Conservation (phyloP, 2,797 vertebrate species). For the Lemur catta region DNA sequence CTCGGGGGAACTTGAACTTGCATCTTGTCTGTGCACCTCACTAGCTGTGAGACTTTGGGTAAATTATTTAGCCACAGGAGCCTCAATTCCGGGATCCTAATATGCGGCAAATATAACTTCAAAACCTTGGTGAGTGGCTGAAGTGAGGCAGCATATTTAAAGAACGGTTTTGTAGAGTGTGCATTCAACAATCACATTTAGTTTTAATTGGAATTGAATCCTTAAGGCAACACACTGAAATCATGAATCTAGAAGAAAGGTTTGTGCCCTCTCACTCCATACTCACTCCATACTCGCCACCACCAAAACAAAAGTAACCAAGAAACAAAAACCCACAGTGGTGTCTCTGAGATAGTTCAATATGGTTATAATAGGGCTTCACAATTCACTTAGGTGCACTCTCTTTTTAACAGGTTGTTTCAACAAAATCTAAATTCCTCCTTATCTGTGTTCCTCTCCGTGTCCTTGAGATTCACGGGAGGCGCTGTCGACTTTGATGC, state of each 20-base stretch:
- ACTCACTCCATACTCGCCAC: neutral
- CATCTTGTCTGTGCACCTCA: neutral
- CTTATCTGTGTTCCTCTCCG: neutral
- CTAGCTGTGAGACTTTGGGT: neutral
- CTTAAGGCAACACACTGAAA: neutral
- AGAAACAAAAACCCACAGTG: neutral
- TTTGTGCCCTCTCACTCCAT: neutral
- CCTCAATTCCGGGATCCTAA: neutral
- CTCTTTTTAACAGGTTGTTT: neutral
- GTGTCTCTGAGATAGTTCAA: neutral
- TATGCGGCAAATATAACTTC: neutral
- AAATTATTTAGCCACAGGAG: neutral
- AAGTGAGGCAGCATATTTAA: neutral
- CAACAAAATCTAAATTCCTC: neutral
- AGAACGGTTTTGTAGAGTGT: neutral
- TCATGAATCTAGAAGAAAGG: neutral
- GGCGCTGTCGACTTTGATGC: neutral
- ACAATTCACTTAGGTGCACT: neutral
- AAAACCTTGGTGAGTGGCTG: neutral
- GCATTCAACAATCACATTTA: neutral
- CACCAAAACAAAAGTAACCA: neutral
- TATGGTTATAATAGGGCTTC: rapidly evolving
- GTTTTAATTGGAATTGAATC: neutral
- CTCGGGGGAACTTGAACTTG: no score
- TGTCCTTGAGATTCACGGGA: neutral